phyloP scores from a whole-genome alignment of 2,797 vertebrate species.

The Enoplosus armatus region DNA sequence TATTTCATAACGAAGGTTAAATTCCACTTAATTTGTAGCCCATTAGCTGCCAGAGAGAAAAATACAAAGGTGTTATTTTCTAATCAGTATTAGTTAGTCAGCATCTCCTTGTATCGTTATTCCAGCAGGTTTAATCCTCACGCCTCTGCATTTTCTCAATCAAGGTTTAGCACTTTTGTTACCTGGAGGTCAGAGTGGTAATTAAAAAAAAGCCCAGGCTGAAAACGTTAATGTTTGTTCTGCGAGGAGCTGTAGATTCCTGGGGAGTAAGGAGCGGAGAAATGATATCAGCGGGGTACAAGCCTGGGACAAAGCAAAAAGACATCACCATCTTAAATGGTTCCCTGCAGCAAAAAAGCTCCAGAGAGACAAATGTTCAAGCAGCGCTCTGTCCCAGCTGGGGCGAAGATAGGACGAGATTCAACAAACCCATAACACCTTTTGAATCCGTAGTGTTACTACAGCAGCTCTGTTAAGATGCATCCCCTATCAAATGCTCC shows the following conservation, averaged over 20 bases:
- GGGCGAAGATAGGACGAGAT: conserved; percentile 52
- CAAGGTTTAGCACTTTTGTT: conserved; percentile 50
- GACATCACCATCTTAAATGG: conserved; percentile 58
- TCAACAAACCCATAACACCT: conserved; percentile 70
- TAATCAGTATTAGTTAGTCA: conserved; percentile 61
- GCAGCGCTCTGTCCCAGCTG: conserved; percentile 56
- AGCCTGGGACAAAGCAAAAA: conserved; percentile 61
- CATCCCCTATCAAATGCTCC: conserved; percentile 53
- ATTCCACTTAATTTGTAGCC: conserved; percentile 45
- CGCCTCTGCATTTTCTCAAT: conserved; percentile 56
- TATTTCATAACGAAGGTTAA: conserved; percentile 34
- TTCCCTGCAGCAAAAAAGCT: conserved; percentile 68
- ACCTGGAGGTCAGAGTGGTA: conserved; percentile 68
- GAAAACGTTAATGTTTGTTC: conserved; percentile 56
- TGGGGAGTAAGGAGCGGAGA: conserved; percentile 34
- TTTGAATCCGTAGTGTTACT: conserved; percentile 62
- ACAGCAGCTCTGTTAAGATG: conserved; percentile 48
- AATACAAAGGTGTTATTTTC: conserved; percentile 56
- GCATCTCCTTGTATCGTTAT: conserved; percentile 48
- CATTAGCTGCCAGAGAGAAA: conserved; percentile 34
- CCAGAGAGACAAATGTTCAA: conserved; percentile 69
- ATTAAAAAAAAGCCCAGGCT: conserved; percentile 67
- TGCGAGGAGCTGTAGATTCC: conserved; percentile 43
- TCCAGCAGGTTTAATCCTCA: conserved; percentile 57
- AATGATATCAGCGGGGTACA: conserved; percentile 58